Evolutionary conservation across 2,113 vertebrate genomes (phyloP), one percentile per base, ranked within the genome.

Genomic region (Nerophis ophidion): DNA sequence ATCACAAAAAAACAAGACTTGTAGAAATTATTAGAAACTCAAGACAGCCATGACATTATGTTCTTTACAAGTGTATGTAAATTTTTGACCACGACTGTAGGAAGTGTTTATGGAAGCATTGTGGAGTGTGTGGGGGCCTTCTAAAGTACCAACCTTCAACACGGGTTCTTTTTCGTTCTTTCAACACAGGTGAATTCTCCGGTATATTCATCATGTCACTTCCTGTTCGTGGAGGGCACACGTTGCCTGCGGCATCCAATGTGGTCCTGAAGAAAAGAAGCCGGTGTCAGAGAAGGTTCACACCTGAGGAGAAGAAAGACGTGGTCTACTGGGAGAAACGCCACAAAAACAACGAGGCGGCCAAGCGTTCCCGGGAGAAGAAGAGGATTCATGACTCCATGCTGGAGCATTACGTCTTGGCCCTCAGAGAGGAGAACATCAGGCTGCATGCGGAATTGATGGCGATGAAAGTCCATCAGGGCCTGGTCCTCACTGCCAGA

Each of bases 291-390:
- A 77, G 93, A 9, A 91, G 94, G 56, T 97, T 99, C 87, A 94
- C 89, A 76, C 93, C 95, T 0, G 91, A 93, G 0, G 90, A 96
- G 47, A 92, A 90, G 83, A 98, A 99, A 86, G 94, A 98, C 70
- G 86, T 56, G 2, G 71, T 61, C 48, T 98, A 99, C 82, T 98
- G 96, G 96, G 93, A 95, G 80, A 98, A 94, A 75, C 83, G 95
- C 7, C 88, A 81, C 13, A 95, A 92, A 86, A 96, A 98, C 83
- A 97, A 97, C 0, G 93, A 94, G 61, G 92, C 94, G 0, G 94
- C 94, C 74, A 95, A 92, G 68, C 87, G 92, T n/a, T 98, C 95
- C 0, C 84, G 96, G 26, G 92, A 97, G 71, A 97, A 94, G 86
- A 84, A 88, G 40, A 78, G 80, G 3, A 84, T 92, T 42, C 90